Base-by-base conservation (phyloP, 1,140 invertebrate species). In the Anastrepha obliqua region DNA sequence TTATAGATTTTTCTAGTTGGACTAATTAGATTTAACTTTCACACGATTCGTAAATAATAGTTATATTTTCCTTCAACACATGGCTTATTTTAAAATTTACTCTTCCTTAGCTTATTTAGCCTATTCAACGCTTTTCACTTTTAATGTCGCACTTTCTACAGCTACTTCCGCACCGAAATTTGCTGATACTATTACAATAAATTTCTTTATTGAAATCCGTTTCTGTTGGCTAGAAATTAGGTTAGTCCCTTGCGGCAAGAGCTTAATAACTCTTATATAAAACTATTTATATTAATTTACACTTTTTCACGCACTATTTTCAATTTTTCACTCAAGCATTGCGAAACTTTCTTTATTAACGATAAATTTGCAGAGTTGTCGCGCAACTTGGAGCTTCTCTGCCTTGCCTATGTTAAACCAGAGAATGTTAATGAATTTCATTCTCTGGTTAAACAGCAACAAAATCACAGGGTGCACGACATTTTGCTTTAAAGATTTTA, bases 1-100 rank as follows among this genome's bases (percentile, higher is more conserved):
- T 88, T 88, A 88, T 88, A 86, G 87, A 88, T 88, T 88, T 88
- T 88, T 88, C 87, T 87, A 87, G 59, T 60, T 85, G 78, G 20
- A 11, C 74, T 81, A 60, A 87, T 85, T 87, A 44, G 44, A 44
- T 62, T 85, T 47, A 55, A 58, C 5, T 81, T 81, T 6, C 2
- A 7, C 7, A 55, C 51, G 1, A 55, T 55, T 55, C 51, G 51
- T 8, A 55, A 55, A 55, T 11, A 55, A 39, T 0, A 39, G 5
- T 67, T 6, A n/a, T 81, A 42, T 5, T 29, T 29, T 81, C 11
- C 9, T 55, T 55, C 6, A 8, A 55, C 15, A 81, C 3, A 58
- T 81, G 17, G 9, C 0, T 29, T 81, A 55, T 55, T 2, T n/a
- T 29, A 51, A 6, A 51, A 81, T 81, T 9, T 55, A n/a, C 20